phyloP scores from a whole-genome alignment of 2,797 vertebrate species.

The Pseudochirops corinnae region DNA sequence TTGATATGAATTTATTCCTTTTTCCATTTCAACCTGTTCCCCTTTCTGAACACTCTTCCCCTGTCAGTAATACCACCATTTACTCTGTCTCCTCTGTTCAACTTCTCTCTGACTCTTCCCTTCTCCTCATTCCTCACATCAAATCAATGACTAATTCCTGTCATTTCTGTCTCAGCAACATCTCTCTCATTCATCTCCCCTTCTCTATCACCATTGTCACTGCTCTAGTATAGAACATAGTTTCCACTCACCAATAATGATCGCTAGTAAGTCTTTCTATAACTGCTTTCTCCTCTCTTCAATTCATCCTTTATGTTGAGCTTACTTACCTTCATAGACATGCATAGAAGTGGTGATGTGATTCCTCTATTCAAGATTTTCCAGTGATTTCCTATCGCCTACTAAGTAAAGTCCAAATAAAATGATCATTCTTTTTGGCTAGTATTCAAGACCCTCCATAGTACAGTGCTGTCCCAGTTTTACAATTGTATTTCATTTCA shows the following conservation, averaged over 20 bases:
- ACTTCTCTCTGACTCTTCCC: background rate
- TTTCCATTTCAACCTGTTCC: background rate
- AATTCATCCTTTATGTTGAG: background rate
- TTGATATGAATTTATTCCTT: slow-evolving; percentile 23
- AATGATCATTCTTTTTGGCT: background rate
- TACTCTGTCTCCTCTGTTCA: background rate
- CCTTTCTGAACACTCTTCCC: background rate
- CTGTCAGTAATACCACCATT: background rate
- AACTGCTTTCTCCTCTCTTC: background rate
- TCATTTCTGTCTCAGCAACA: background rate
- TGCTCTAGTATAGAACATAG: background rate
- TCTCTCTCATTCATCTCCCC: background rate
- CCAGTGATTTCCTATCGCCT: background rate
- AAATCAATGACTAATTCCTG: background rate
- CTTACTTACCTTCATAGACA: background rate
- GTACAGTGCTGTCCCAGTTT: background rate
- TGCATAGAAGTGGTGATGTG: background rate
- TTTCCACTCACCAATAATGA: background rate
- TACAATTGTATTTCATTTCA: background rate
- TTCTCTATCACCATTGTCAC: background rate
- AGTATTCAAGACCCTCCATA: background rate
- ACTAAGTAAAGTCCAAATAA: background rate
- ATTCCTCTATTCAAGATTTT: background rate
- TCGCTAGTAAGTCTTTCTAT: background rate
- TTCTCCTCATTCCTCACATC: background rate